Conservation (phyloP, 2,888 invertebrate genomes). For the Epinotia ramella region DNA sequence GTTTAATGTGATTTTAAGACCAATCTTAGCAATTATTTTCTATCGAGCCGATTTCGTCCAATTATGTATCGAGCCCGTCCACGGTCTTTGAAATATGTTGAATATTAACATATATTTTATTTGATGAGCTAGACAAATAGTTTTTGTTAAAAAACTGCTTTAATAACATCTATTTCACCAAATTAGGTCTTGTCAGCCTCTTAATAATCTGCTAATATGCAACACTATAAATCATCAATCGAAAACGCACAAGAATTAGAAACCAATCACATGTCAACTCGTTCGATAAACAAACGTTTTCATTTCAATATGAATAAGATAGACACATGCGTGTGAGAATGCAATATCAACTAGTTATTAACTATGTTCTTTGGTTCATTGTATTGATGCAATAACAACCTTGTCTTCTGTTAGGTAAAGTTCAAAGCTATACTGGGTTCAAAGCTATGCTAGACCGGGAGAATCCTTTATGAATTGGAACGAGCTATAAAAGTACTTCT, state of each 20-base stretch:
- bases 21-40: too few relatives aligned
- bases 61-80: too few relatives aligned
- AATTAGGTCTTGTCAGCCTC: too few relatives aligned
- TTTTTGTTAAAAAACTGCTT: too few relatives aligned
- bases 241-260: constrained; percentile 39
- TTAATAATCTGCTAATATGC: not conserved
- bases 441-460: not conserved
- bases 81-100: too few relatives aligned
- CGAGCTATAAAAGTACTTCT: not conserved
- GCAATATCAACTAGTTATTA: not conserved
- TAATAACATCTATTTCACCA: too few relatives aligned
- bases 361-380: not conserved
- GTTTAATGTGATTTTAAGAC: too few relatives aligned
- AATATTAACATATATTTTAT: too few relatives aligned
- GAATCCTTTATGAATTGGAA: not conserved
- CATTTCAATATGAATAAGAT: constrained; percentile 28
- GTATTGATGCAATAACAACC: not conserved
- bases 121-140: too few relatives aligned
- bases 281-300: constrained; percentile 33
- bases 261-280: constrained; percentile 30
- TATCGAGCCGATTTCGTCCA: too few relatives aligned
- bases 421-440: not conserved
- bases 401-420: not conserved
- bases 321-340: constrained; percentile 32
- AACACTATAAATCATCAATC: constrained; percentile 14